Base-by-base conservation (phyloP, 2,797 vertebrate species). In the Enteromius mattozi region DNA sequence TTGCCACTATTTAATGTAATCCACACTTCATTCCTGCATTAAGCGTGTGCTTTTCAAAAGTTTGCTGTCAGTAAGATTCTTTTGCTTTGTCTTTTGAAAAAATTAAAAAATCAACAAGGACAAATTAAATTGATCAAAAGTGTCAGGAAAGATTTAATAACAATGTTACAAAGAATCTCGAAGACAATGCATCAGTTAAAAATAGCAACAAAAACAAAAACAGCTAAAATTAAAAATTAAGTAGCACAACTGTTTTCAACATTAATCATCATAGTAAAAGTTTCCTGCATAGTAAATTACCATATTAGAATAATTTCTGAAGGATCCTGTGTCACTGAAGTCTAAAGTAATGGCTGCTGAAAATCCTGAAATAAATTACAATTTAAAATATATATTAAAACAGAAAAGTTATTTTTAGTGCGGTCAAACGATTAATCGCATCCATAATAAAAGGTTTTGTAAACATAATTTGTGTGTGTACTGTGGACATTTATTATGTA, bases 1-100 rank as follows among this genome's bases (percentile, higher is more conserved):
- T 66, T 79, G 77, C 56, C 56, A 63, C 35, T 45, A 45, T 78
- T 78, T 27, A 63, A 63, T 45, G 76, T 78, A 78, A 78, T 61
- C 76, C 56, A 78, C 76, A 78, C 76, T 63, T 42, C 56, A 78
- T 78, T 61, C 54, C 37, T 42, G n/a, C 56, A 42, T 63, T 78
- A 13, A 45, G 16, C 12, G 54, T 27, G 56, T 63, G 37, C n/a
- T 1, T 17, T 63, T 78, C n/a, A 19, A 61, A 78, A 61, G 49
- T 2, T 27, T 59, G 35, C 13, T 8, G 37, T 77, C 21, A n/a
- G n/a, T 59, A 13, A 2, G 13, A 24, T 59, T n/a, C n/a, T 70
- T 10, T 21, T 69, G 2, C 21, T 30, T 37, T 68, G 5, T 49
- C 49, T 71, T 70, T 47, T 42, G 12, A 47, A 14, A 47, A 8